Percentiles rank a stretch among this genome's conserved stretches.
Conservation (phyloP, 2,113 vertebrate species). For the Ammodytes marinus region DNA sequence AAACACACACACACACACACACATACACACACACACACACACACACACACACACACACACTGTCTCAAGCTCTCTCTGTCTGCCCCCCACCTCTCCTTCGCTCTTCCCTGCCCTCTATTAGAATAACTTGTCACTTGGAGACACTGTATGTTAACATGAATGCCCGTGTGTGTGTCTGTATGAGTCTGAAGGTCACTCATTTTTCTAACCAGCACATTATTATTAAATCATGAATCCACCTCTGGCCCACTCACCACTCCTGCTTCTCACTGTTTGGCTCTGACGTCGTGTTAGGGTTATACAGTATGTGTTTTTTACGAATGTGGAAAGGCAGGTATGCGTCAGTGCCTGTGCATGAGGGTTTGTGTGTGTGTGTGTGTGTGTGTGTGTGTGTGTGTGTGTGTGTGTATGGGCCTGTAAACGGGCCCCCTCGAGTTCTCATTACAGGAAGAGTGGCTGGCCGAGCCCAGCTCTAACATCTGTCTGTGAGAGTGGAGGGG, state of each 20-base stretch:
- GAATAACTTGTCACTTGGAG: constrained; percentile 54
- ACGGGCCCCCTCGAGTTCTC: constrained; percentile 75
- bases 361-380: constrained; percentile 6
- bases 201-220: constrained; percentile 54
- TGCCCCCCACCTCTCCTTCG: constrained; percentile 5
- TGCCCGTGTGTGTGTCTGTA: constrained; percentile 16
- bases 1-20: neutral
- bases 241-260: neutral
- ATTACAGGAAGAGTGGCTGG: constrained; percentile 71
- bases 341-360: constrained; percentile 18
- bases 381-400: constrained; percentile 3
- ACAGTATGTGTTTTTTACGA: neutral
- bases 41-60: neutral
- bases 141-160: constrained; percentile 40
- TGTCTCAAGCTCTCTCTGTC: neutral
- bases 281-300: constrained; percentile 12
- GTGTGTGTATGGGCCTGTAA: constrained; percentile 1
- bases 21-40: neutral
- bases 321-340: constrained; percentile 13
- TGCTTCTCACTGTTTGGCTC: constrained; percentile 6
- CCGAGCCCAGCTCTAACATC: constrained; percentile 66
- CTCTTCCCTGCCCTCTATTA: constrained; percentile 50
- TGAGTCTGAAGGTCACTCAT: constrained; percentile 57
- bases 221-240: constrained; percentile 60
- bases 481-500: constrained; percentile 69